Percentiles rank a stretch among this genome's conserved stretches.
Evolutionary conservation across 2,797 vertebrate genomes (phyloP).

Genomic region (Neomorphus geoffroyi): DNA sequence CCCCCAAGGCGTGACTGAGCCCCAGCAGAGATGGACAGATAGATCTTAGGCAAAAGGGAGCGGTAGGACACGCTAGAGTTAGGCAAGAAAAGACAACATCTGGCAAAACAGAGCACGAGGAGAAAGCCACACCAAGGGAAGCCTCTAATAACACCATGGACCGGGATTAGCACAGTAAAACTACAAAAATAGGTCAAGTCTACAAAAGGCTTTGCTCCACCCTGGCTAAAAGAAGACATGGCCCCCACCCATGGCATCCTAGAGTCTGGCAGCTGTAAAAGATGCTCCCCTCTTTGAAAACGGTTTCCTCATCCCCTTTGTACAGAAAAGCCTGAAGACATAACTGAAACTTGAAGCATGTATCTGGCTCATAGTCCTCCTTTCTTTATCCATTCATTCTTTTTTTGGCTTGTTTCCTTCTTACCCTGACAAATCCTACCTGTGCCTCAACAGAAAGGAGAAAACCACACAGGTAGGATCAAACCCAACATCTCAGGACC

Average conservation of each 20-base stretch:
- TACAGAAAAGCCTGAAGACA: background rate
- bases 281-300: background rate
- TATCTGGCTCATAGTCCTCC: background rate
- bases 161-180: background rate
- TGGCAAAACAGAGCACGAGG: fast-evolving
- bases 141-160: background rate
- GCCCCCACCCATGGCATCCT: background rate
- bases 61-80: background rate
- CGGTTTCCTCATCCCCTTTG: background rate
- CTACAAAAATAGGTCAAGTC: background rate
- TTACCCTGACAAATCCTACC: background rate
- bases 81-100: background rate
- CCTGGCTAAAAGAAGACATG: background rate
- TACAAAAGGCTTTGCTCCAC: background rate
- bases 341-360: background rate
- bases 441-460: background rate
- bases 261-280: background rate
- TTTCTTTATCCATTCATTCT: background rate
- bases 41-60: fast-evolving
- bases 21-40: background rate
- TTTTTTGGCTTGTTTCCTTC: background rate
- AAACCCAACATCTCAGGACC: background rate
- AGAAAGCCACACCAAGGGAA: background rate
- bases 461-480: background rate
- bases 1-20: fast-evolving